A percentile compares a stretch with the other conserved stretches of the same genome.
Evolutionary conservation across 1,140 invertebrate species (phyloP).

Genomic region (Drosophila asahinai): DNA sequence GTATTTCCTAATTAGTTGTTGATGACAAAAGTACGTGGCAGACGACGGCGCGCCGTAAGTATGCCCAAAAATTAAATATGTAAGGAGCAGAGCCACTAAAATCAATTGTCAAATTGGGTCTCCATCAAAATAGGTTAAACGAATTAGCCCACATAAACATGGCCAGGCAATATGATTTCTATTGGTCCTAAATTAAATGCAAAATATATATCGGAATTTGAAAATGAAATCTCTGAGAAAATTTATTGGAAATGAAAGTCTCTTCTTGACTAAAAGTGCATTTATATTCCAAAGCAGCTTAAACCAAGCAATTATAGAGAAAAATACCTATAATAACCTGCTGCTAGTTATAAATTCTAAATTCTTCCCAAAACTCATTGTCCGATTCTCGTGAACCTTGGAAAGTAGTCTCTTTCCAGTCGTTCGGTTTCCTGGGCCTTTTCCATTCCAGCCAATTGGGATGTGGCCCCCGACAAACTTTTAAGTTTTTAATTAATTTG

Average conservation of each 20-base stretch:
- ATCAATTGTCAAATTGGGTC: conserved; percentile 31
- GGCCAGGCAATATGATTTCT: neutral
- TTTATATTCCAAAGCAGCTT: too few species aligned
- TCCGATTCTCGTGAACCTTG: conserved; percentile 11
- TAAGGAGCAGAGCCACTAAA: conserved; percentile 14
- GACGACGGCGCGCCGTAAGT: neutral
- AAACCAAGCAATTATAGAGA: too few species aligned
- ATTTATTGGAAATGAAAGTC: neutral
- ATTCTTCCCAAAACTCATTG: conserved; percentile 20
- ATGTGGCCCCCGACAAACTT: conserved; percentile 53
- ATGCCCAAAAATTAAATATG: conserved; percentile 14
- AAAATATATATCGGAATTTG: neutral
- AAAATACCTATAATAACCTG: neutral
- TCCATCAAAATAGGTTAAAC: conserved; percentile 12
- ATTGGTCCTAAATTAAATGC: neutral
- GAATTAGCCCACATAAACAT: conserved; percentile 11
- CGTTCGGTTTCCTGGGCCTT: conserved; percentile 8
- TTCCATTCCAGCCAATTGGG: conserved; percentile 28
- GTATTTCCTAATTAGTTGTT: conserved; percentile 73
- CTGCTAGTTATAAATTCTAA: too few species aligned
- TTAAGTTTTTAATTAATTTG: conserved; percentile 83
- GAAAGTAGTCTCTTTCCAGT: conserved; percentile 15
- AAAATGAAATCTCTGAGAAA: neutral
- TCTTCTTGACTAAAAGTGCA: too few species aligned
- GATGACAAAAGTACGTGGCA: conserved; percentile 53